phyloP scores from a whole-genome alignment of 2,113 vertebrate species.

The Sebastes schlegelii region DNA sequence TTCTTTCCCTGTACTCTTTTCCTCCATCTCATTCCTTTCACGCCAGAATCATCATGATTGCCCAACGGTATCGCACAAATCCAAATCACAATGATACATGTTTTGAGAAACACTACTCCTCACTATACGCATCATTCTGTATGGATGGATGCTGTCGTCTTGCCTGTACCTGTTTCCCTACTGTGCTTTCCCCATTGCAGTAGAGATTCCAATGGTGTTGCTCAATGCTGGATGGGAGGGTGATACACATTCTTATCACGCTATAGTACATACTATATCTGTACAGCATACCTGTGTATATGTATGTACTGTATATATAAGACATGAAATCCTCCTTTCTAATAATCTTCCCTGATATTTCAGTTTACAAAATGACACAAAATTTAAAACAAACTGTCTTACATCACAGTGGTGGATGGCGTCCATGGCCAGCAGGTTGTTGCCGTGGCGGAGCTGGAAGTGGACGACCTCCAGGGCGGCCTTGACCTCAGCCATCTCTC shows the following conservation, averaged over 20 bases:
- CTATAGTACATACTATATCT: neutral
- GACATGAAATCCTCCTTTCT: neutral
- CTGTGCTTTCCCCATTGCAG: neutral
- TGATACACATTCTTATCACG: neutral
- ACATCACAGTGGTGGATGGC: conserved; percentile 86
- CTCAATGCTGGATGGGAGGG: neutral
- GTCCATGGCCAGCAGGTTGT: conserved; percentile 86
- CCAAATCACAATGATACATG: neutral
- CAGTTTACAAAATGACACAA: neutral
- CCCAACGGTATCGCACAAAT: neutral
- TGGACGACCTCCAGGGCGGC: conserved; percentile 82
- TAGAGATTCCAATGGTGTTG: neutral
- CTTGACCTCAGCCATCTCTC: conserved; percentile 78
- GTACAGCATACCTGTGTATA: neutral
- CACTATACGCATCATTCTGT: neutral
- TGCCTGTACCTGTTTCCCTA: neutral
- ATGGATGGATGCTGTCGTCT: neutral
- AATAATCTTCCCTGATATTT: neutral
- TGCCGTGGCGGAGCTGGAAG: conserved; percentile 85
- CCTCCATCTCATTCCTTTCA: neutral
- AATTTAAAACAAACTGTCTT: conserved; percentile 27
- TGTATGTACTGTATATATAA: neutral
- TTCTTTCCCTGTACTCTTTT: neutral
- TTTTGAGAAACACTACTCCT: neutral
- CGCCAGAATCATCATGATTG: neutral